A percentile compares a stretch with the other conserved stretches of the same genome.
phyloP scores from a whole-genome alignment of 2,888 invertebrate genomes.

The Tholera decimalis region DNA sequence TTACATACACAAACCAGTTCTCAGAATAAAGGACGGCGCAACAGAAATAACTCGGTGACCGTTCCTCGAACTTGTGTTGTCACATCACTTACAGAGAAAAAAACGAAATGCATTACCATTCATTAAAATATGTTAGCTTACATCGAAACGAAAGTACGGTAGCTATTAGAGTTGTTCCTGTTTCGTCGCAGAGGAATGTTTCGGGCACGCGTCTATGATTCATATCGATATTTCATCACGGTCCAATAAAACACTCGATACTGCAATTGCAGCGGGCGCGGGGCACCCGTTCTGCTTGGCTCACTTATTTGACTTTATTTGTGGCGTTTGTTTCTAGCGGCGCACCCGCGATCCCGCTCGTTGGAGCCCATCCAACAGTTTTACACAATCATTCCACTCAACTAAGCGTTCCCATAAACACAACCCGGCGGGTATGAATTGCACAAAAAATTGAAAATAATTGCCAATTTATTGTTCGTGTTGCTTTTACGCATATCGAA shows the following conservation, averaged over 20 bases:
- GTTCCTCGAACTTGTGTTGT: constrained; percentile 71
- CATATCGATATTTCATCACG: constrained; percentile 68
- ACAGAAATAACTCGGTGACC: constrained; percentile 76
- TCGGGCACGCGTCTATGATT: constrained; percentile 59
- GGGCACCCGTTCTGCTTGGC: constrained; percentile 73
- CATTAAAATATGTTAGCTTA: constrained; percentile 12
- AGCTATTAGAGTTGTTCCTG: constrained; percentile 22
- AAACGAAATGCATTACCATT: constrained; percentile 34
- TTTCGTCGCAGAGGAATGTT: constrained; percentile 33
- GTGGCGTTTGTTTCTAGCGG: constrained; percentile 85
- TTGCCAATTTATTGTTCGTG: constrained; percentile 85
- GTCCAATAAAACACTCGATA: constrained; percentile 69
- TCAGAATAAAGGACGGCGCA: constrained; percentile 69
- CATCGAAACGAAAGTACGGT: background rate
- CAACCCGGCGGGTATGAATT: constrained; percentile 89
- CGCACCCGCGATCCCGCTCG: constrained; percentile 77
- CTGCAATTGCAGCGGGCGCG: constrained; percentile 66
- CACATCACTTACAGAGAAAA: constrained; percentile 60
- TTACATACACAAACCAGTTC: constrained; percentile 69
- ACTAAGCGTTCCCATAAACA: constrained; percentile 91
- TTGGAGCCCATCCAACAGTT: constrained; percentile 89
- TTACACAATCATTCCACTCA: constrained; percentile 92
- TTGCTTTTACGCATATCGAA: constrained; percentile 77
- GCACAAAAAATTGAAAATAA: constrained; percentile 89
- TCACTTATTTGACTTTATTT: constrained; percentile 90